phyloP scores from a whole-genome alignment of 1,140 invertebrate genomes.

The Diuraphis noxia region DNA sequence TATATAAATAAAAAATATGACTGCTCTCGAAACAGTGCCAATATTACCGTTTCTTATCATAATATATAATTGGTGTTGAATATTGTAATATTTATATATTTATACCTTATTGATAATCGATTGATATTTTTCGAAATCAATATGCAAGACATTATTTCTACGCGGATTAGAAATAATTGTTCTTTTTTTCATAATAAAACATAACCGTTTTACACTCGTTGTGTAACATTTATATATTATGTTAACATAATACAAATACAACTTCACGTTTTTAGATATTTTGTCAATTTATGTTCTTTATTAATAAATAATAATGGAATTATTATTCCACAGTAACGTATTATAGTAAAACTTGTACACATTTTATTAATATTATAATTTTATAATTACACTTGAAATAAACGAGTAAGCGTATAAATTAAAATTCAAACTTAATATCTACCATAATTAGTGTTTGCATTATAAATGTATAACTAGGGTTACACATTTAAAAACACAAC shows the following conservation, averaged over 20 bases:
- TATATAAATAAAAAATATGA: neutral
- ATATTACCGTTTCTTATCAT: neutral
- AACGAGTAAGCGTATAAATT: neutral
- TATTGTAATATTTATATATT: too few species aligned
- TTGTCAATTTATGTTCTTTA: neutral
- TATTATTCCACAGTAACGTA: neutral
- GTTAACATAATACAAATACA: neutral
- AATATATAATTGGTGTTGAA: too few species aligned
- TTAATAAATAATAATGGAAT: too few species aligned
- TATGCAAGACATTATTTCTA: too few species aligned
- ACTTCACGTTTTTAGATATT: neutral
- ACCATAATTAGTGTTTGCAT: neutral
- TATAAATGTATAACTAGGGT: neutral
- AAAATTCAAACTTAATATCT: conserved; percentile 12
- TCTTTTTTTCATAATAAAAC: neutral
- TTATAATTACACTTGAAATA: neutral
- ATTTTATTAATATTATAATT: neutral
- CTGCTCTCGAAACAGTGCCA: neutral
- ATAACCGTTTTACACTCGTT: neutral
- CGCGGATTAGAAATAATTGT: too few species aligned
- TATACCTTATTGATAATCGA: neutral
- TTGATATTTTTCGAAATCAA: neutral
- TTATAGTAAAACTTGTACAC: neutral
- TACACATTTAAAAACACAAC: conserved; percentile 1
- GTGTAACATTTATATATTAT: neutral